These are phyloP conservation scores for Cactoblastis cactorum DNA, from an alignment of 2,888 invertebrate genomes.

Conservation along the genomic window DNA sequence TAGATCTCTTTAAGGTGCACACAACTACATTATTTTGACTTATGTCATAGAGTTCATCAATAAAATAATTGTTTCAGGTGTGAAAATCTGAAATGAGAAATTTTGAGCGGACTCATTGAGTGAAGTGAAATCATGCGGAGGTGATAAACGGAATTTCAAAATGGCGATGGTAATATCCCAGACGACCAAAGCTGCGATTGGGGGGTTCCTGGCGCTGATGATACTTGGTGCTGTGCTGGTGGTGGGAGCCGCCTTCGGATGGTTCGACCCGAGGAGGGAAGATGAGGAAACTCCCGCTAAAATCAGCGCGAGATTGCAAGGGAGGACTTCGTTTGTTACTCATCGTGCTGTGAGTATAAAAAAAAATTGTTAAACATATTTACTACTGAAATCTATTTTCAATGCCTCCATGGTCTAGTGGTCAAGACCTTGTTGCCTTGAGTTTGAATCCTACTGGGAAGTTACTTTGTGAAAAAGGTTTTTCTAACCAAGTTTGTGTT, in stretches of 20 bases:
- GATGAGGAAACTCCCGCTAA: constrained; percentile 71
- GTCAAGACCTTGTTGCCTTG: too few relatives aligned
- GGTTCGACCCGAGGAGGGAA: constrained; percentile 68
- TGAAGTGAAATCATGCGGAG: constrained; percentile 39
- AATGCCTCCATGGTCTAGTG: too few relatives aligned
- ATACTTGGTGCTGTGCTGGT: constrained; percentile 68
- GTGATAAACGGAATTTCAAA: constrained; percentile 53
- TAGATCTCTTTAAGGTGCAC: too few relatives aligned
- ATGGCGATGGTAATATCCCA: constrained; percentile 78
- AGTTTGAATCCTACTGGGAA: too few relatives aligned
- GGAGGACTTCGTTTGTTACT: constrained; percentile 68
- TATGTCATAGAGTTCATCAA: neutral
- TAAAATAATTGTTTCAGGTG: neutral
- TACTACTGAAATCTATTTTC: too few relatives aligned
- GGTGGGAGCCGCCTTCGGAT: constrained; percentile 69
- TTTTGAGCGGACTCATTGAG: constrained; percentile 14
- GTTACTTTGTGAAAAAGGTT: too few relatives aligned
- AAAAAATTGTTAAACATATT: too few relatives aligned
- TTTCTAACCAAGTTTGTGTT: too few relatives aligned
- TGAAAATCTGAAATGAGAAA: constrained; percentile 3
- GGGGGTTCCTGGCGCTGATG: constrained; percentile 68
- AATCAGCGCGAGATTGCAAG: constrained; percentile 67
- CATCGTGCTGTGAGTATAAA: constrained; percentile 70
- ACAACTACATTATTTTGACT: neutral
- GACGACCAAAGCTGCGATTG: constrained; percentile 71